These are phyloP conservation scores for Peromyscus leucopus DNA, from an alignment of 2,113 vertebrate genomes.

Conservation along the genomic window DNA sequence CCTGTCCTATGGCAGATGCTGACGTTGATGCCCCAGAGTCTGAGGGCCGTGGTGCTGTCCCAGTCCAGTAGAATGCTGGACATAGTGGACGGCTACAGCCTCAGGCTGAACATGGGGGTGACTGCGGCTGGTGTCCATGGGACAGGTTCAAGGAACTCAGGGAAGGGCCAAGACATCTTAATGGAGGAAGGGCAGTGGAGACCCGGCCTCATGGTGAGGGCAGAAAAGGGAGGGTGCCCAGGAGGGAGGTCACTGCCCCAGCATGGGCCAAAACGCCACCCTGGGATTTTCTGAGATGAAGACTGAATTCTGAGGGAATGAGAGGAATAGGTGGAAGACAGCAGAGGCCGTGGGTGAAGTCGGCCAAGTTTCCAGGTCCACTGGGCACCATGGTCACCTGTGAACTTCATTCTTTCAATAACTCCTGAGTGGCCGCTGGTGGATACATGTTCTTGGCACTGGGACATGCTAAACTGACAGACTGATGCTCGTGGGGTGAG, in stretches of 20 bases:
- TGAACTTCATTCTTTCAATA: not conserved
- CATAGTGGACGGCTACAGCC: rapidly evolving
- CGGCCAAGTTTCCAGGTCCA: not conserved
- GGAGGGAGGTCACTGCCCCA: not conserved
- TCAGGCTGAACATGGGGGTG: rapidly evolving
- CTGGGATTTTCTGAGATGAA: no score
- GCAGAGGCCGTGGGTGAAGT: rapidly evolving
- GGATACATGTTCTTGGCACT: no score
- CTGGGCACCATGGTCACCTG: not conserved
- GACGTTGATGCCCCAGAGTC: not conserved
- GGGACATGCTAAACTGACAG: not conserved
- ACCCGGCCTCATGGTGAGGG: not conserved
- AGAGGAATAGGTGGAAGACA: rapidly evolving
- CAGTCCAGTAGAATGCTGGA: not conserved
- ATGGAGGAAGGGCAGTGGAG: not conserved
- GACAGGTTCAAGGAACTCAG: not conserved
- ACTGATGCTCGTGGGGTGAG: not conserved
- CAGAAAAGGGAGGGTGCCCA: not conserved
- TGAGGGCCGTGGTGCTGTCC: not conserved
- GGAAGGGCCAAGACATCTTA: not conserved
- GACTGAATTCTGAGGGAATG: rapidly evolving
- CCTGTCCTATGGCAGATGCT: not conserved
- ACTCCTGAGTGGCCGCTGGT: no score
- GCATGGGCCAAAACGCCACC: not conserved
- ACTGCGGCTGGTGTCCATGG: not conserved